A percentile compares a stretch with the other conserved stretches of the same genome.
Evolutionary conservation across 2,113 vertebrate species (phyloP).

Genomic region (Brachyistius frenatus): DNA sequence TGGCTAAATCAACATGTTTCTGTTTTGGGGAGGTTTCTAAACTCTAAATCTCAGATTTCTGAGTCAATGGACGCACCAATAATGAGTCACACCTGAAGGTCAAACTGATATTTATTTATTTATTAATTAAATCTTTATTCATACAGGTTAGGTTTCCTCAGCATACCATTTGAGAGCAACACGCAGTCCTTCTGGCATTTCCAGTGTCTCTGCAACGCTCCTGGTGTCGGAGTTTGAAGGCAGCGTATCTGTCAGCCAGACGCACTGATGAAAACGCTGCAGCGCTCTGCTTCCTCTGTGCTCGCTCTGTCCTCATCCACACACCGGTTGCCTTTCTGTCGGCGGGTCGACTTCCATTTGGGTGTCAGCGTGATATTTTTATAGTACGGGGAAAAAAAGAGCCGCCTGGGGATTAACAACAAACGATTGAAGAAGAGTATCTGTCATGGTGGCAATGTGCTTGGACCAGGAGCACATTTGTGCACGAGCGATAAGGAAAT

Average conservation of each 20-base stretch:
- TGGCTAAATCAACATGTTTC: not conserved
- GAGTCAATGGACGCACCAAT: too few species aligned
- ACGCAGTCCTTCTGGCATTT: slow-evolving; percentile 45
- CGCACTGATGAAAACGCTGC: slow-evolving; percentile 44
- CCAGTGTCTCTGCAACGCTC: slow-evolving; percentile 2
- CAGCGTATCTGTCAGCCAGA: slow-evolving; percentile 40
- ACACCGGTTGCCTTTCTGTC: slow-evolving; percentile 41
- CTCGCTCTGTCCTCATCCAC: slow-evolving; percentile 35
- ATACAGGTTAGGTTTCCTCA: not conserved
- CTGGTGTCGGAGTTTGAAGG: slow-evolving; percentile 40
- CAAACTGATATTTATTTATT: not conserved
- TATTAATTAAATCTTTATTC: slow-evolving; percentile 12
- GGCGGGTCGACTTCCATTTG: slow-evolving; percentile 29
- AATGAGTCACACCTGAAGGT: not conserved
- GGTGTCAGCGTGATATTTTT: slow-evolving; percentile 59
- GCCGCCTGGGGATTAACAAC: slow-evolving; percentile 38
- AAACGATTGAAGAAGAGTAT: slow-evolving; percentile 52
- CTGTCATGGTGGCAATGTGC: slow-evolving; percentile 32
- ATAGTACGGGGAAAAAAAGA: slow-evolving; percentile 20
- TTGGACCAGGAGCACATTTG: slow-evolving; percentile 59
- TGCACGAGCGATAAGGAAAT: slow-evolving; percentile 65
- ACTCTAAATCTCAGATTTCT: not conserved
- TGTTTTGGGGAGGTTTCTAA: not conserved
- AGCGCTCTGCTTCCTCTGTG: slow-evolving; percentile 2
- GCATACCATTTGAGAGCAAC: not conserved